These are phyloP conservation scores for Andrena praecox DNA, from an alignment of 2,888 invertebrate species.

Conservation along the genomic window DNA sequence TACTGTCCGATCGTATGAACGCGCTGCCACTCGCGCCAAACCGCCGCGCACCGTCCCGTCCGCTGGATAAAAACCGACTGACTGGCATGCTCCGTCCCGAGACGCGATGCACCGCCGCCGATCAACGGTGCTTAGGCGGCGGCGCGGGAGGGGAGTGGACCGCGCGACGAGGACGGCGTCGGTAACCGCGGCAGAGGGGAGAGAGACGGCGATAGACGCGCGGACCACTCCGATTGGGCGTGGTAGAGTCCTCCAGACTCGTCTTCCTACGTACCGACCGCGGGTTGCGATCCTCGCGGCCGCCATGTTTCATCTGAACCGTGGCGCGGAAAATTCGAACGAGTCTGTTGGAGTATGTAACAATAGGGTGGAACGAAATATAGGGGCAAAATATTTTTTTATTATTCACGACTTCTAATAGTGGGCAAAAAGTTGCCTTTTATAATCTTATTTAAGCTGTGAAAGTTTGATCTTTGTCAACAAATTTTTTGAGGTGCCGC, in stretches of 20 bases:
- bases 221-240: slow-evolving; percentile 70
- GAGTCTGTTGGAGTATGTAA: background rate
- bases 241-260: slow-evolving; percentile 66
- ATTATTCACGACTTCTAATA: too few species aligned
- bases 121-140: slow-evolving; percentile 52
- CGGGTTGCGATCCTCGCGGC: slow-evolving; percentile 23
- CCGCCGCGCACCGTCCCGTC: slow-evolving; percentile 56
- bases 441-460: too few species aligned
- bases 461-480: too few species aligned
- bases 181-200: slow-evolving; percentile 27
- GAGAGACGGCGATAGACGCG: slow-evolving; percentile 57
- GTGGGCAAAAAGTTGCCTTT: too few species aligned
- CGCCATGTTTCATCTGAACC: slow-evolving; percentile 40
- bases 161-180: slow-evolving; percentile 40
- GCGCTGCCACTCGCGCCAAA: slow-evolving; percentile 62
- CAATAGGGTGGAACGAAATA: too few species aligned
- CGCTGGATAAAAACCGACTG: slow-evolving; percentile 73
- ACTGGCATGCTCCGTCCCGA: slow-evolving; percentile 66
- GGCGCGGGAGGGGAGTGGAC: slow-evolving; percentile 48
- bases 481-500: too few species aligned
- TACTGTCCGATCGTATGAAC: slow-evolving; percentile 59
- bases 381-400: too few species aligned
- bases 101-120: slow-evolving; percentile 52
- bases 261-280: slow-evolving; percentile 63
- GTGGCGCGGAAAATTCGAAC: slow-evolving; percentile 58